Evolutionary conservation across 2,797 vertebrate genomes (phyloP).

Genomic region (Clarias platycephalus): DNA sequence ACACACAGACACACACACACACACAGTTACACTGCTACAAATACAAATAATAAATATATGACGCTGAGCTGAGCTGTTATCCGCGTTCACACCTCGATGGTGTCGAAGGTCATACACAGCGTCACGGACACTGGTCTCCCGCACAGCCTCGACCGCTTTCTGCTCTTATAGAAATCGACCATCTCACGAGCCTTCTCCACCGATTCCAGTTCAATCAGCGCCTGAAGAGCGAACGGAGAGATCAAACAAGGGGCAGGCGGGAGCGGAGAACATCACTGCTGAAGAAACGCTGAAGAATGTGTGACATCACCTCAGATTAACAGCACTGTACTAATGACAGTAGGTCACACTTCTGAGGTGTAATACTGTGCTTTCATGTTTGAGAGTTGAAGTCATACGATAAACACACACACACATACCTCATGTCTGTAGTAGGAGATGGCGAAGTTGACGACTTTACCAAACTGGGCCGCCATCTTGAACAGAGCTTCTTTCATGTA

Average conservation of each 20-base stretch:
- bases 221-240: slow-evolving; percentile 38
- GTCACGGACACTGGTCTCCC: slow-evolving; percentile 51
- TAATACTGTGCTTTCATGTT: background rate
- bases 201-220: slow-evolving; percentile 57
- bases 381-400: background rate
- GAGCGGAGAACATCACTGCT: background rate
- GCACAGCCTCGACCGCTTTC: slow-evolving; percentile 44
- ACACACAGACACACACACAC: slow-evolving; percentile 19
- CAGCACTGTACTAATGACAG: background rate
- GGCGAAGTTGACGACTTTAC: slow-evolving; percentile 54
- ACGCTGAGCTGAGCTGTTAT: background rate
- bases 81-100: slow-evolving; percentile 52
- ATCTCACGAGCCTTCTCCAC: slow-evolving; percentile 54
- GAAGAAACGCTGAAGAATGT: background rate
- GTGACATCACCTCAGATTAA: background rate
- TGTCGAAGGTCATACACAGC: slow-evolving; percentile 43
- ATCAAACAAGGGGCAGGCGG: background rate
- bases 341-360: background rate
- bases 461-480: slow-evolving; percentile 51
- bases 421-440: slow-evolving; percentile 57
- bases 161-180: slow-evolving; percentile 52
- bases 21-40: background rate
- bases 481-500: slow-evolving; percentile 42
- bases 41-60: too few species aligned
- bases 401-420: slow-evolving; percentile 51